Evolutionary conservation across 1,140 invertebrate species (phyloP).

Genomic region (Drosophila melanogaster): DNA sequence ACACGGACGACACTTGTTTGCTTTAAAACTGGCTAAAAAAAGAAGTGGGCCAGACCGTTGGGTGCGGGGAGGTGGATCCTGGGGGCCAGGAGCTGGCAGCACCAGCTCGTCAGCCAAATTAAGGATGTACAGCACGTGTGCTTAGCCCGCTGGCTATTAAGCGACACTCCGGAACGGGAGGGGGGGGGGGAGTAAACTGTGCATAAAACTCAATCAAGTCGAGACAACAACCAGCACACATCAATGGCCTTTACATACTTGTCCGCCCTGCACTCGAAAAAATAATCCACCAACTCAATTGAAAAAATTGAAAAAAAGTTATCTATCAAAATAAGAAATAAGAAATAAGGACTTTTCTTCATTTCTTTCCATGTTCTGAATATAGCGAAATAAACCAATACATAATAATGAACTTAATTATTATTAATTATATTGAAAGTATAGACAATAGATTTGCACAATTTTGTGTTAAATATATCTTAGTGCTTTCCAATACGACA

Average conservation of each 20-base stretch:
- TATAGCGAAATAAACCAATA: too few relatives aligned
- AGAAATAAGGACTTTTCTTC: too few relatives aligned
- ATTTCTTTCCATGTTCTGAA: too few relatives aligned
- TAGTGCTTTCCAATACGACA: neutral
- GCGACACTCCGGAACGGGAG: conserved; percentile 47
- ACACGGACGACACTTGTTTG: conserved; percentile 26
- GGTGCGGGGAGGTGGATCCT: neutral
- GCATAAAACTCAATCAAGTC: conserved; percentile 81
- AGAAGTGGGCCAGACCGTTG: conserved; percentile 2
- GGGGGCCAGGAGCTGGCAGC: neutral
- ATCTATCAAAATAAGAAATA: too few relatives aligned
- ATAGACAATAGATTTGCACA: too few relatives aligned
- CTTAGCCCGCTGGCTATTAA: conserved; percentile 68
- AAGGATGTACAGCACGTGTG: conserved; percentile 74
- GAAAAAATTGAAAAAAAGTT: too few relatives aligned
- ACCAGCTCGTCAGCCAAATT: conserved; percentile 61
- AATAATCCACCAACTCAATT: neutral
- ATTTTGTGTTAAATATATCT: neutral
- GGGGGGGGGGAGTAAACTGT: conserved; percentile 62
- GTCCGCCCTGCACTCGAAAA: conserved; percentile 26
- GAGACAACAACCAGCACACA: conserved; percentile 67
- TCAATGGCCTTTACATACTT: conserved; percentile 68
- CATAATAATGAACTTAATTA: too few relatives aligned
- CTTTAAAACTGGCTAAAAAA: conserved; percentile 36
- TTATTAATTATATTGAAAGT: too few relatives aligned